A percentile compares a stretch with the other conserved stretches of the same genome.
These are phyloP conservation scores for Amblyraja radiata DNA, from an alignment of 2,797 vertebrate genomes.

Conservation along the genomic window DNA sequence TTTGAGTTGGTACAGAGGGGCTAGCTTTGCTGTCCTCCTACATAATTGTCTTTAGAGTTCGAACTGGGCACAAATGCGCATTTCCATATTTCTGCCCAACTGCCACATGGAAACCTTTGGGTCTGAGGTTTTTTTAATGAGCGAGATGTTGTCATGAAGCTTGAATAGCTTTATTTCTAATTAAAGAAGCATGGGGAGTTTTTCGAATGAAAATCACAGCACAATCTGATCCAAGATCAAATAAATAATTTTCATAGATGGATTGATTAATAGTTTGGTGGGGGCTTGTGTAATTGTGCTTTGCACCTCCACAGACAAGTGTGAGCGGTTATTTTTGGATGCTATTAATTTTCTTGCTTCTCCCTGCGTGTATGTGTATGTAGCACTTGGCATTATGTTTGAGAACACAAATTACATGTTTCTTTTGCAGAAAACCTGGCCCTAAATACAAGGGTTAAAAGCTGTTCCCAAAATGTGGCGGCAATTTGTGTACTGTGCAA, in stretches of 20 bases:
- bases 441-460: neutral
- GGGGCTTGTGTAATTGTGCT: neutral
- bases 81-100: neutral
- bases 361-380: neutral
- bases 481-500: neutral
- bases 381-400: neutral
- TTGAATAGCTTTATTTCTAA: constrained; percentile 2
- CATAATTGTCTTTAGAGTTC: neutral
- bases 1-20: neutral
- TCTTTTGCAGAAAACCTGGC: neutral
- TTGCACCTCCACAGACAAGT: neutral
- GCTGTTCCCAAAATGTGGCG: no score
- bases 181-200: neutral
- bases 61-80: neutral
- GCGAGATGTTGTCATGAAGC: neutral
- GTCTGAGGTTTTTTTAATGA: neutral
- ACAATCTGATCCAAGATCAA: constrained; percentile 7
- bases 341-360: neutral
- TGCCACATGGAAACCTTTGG: neutral
- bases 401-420: neutral
- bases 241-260: neutral
- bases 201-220: no score
- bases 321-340: neutral
- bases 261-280: neutral
- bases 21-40: neutral